A percentile compares a stretch with the other conserved stretches of the same genome.
phyloP scores from a whole-genome alignment of 2,797 vertebrate genomes.

The Semaprochilodus insignis region DNA sequence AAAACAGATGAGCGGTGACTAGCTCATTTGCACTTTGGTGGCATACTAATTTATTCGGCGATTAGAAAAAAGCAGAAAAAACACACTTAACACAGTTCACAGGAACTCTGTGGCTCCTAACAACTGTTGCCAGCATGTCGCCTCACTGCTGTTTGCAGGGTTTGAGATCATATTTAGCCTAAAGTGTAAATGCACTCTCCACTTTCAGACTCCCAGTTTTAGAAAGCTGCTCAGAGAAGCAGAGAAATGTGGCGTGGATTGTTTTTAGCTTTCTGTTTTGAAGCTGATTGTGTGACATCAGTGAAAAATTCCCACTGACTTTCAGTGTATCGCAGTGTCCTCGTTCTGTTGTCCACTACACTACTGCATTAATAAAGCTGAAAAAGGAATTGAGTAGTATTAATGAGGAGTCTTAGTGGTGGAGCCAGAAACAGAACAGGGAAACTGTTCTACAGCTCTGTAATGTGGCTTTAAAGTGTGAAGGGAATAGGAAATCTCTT shows the following conservation, averaged over 20 bases:
- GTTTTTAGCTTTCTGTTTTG: background rate
- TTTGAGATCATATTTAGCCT: slow-evolving; percentile 26
- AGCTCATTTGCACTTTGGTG: slow-evolving; percentile 50
- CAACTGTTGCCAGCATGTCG: slow-evolving; percentile 34
- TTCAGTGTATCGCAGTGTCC: no score
- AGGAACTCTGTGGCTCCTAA: slow-evolving; percentile 41
- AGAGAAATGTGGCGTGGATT: background rate
- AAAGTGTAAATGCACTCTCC: background rate
- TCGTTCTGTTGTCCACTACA: no score
- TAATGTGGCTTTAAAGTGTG: no score
- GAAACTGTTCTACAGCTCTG: no score
- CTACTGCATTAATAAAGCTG: no score
- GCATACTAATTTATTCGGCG: slow-evolving; percentile 53
- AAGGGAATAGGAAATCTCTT: no score
- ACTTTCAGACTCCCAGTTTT: background rate
- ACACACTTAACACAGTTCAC: slow-evolving; percentile 39
- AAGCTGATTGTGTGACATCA: background rate
- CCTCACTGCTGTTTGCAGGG: background rate
- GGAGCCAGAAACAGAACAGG: no score
- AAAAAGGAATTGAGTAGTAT: no score
- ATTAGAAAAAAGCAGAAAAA: slow-evolving; percentile 23
- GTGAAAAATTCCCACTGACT: background rate
- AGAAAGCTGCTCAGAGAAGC: background rate
- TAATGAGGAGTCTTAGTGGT: no score
- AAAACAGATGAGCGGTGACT: background rate